Evolutionary conservation across 1,140 invertebrate genomes (phyloP).

Genomic region (Conus ventricosus): DNA sequence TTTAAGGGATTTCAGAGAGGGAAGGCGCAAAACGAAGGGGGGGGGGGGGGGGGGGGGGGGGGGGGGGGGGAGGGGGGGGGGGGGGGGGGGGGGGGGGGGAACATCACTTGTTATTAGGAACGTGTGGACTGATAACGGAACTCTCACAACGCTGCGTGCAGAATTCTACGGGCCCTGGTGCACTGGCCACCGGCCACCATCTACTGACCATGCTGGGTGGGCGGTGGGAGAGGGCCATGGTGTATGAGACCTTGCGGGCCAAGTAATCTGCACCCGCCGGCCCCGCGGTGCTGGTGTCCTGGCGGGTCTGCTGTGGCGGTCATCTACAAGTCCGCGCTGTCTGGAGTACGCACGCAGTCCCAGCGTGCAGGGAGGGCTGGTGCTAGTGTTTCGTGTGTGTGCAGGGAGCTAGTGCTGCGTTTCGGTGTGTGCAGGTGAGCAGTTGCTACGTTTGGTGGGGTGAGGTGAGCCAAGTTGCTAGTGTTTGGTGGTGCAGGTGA

Average conservation of each 20-base stretch:
- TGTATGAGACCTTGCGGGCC: constrained; percentile 84
- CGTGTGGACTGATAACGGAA: not conserved
- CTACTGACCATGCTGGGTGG: constrained; percentile 85
- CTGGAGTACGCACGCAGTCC: constrained; percentile 29
- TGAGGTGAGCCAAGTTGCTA: too few relatives aligned
- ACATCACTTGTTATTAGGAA: not conserved
- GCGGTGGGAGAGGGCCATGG: constrained; percentile 85
- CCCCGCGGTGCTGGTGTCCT: constrained; percentile 79
- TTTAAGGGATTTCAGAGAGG: too few relatives aligned
- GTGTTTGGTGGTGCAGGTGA: too few relatives aligned
- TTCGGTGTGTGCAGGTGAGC: too few relatives aligned
- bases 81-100: too few relatives aligned
- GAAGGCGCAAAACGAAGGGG: too few relatives aligned
- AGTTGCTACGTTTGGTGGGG: too few relatives aligned
- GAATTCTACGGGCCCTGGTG: constrained; percentile 78
- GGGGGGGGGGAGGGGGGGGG: too few relatives aligned
- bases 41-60: too few relatives aligned
- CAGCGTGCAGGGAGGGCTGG: not conserved
- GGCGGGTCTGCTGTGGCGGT: constrained; percentile 81
- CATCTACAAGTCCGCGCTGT: constrained; percentile 81
- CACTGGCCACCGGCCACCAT: constrained; percentile 89
- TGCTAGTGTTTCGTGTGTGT: too few relatives aligned
- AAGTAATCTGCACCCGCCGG: constrained; percentile 84
- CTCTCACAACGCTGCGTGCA: not conserved
- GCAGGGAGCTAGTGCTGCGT: too few relatives aligned